Evolutionary conservation across 2,113 vertebrate genomes (phyloP).

Genomic region (Campylorhamphus procurvoides): DNA sequence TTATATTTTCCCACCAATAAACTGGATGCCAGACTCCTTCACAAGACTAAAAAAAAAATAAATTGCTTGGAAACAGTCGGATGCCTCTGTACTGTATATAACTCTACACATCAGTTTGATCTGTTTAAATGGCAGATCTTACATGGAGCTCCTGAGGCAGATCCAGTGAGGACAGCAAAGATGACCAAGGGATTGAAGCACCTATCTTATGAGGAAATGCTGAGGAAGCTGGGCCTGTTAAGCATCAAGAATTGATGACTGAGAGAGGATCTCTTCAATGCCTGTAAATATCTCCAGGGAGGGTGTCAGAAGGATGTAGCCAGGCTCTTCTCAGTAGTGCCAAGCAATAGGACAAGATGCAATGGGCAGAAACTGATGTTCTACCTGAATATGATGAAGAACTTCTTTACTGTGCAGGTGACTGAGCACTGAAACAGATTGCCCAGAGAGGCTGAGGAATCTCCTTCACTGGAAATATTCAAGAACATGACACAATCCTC

Average conservation of each 20-base stretch:
- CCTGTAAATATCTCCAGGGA: background rate
- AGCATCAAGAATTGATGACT: background rate
- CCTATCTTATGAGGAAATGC: background rate
- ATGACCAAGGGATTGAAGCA: background rate
- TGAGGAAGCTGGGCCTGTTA: background rate
- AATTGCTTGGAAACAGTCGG: background rate
- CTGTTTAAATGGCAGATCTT: background rate
- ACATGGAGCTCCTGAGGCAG: background rate
- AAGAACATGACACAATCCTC: background rate
- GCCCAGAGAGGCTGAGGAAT: background rate
- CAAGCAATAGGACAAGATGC: background rate
- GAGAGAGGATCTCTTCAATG: background rate
- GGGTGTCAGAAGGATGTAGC: background rate
- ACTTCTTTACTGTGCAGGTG: background rate
- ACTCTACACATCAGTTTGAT: background rate
- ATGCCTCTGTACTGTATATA: background rate
- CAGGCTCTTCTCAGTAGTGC: background rate
- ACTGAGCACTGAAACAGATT: background rate
- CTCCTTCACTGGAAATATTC: background rate
- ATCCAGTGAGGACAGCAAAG: background rate
- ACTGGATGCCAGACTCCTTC: background rate
- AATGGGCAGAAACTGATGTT: background rate
- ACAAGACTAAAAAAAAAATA: background rate
- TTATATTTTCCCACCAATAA: background rate
- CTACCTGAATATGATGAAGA: background rate